Percentiles rank a stretch among this genome's conserved stretches.
Conservation (phyloP, 2,113 vertebrate species). For the Lucifuga dentata region DNA sequence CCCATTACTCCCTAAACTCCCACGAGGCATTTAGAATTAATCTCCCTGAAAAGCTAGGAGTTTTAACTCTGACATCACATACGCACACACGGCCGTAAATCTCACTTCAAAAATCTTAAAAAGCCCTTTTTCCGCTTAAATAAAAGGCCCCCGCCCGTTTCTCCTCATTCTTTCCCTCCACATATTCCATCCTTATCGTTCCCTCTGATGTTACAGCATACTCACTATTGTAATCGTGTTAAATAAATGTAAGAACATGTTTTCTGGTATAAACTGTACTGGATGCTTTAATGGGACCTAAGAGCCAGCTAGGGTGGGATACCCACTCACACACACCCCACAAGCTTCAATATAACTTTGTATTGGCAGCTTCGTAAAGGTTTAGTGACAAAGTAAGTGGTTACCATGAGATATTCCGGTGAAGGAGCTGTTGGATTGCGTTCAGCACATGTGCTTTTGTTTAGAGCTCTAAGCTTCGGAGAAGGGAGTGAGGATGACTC, state of each 20-base stretch:
- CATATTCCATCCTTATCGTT: constrained; percentile 66
- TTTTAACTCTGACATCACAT: constrained; percentile 78
- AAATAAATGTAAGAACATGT: constrained; percentile 56
- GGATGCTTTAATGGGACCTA: constrained; percentile 58
- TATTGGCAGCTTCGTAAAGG: constrained; percentile 64
- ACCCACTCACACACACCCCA: constrained; percentile 8
- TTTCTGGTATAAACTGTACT: constrained; percentile 59
- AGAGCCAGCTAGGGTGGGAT: constrained; percentile 46
- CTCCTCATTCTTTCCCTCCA: constrained; percentile 71
- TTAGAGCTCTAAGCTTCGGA: constrained; percentile 58
- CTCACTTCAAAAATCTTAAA: constrained; percentile 72
- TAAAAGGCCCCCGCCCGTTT: constrained; percentile 59
- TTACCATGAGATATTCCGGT: constrained; percentile 67
- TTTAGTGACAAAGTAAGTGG: constrained; percentile 74
- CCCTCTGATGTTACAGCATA: constrained; percentile 62
- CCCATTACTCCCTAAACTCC: constrained; percentile 72
- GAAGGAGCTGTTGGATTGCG: constrained; percentile 65
- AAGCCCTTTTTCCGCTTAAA: constrained; percentile 54
- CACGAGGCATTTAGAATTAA: constrained; percentile 79
- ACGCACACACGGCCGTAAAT: constrained; percentile 70
- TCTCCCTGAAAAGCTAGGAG: constrained; percentile 73
- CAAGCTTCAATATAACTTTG: constrained; percentile 52
- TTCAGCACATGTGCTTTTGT: constrained; percentile 78
- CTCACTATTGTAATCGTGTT: constrained; percentile 51
- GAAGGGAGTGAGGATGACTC: constrained; percentile 52